Base-by-base conservation (phyloP, 2,113 vertebrate genomes). In the Callorhinus ursinus region DNA sequence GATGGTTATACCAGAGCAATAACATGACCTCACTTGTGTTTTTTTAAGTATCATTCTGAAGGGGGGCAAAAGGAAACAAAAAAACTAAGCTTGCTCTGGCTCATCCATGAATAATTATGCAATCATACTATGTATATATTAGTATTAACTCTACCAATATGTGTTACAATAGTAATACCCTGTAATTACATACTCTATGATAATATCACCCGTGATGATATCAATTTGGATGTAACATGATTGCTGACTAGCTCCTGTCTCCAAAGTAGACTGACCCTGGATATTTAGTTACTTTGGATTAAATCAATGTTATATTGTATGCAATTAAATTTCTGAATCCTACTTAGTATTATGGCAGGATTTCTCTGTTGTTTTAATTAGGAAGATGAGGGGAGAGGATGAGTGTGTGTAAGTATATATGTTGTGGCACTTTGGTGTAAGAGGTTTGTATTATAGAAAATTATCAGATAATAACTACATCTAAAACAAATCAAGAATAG, bases 401-500 rank as follows among this genome's bases (percentile, higher is more conserved):
- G 33, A 55, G 24, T 63, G 14, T 55, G 24, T 53, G 0, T 85
- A 61, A 4, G 13, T 42, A n/a, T 69, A 28, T 59, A 9, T 21
- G 26, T 33, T 87, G 59, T 26, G 24, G 57, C 65, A 14, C 28
- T 74, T 95, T 84, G 59, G 22, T 77, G 5, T 57, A 81, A 57
- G 53, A 81, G 33, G 33, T 81, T 72, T 71, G 53, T 31, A 57
- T 90, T 74, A 13, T 36, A 69, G 61, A 61, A 79, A 51, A 7
- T 39, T 74, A 84, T 3, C 16, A 36, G 53, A 74, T 51, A 89
- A 94, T 10, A 67, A 71, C 5, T 18, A 94, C 42, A 51, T 82
- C 39, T 69, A 95, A 82, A 49, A 55, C n/a, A 95, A 83, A 83
- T 53, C n/a, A 89, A 94, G 26, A 89, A 46, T 65, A 90, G 36